Conservation (phyloP, 2,113 vertebrate species). For the Atherinomorus stipes region DNA sequence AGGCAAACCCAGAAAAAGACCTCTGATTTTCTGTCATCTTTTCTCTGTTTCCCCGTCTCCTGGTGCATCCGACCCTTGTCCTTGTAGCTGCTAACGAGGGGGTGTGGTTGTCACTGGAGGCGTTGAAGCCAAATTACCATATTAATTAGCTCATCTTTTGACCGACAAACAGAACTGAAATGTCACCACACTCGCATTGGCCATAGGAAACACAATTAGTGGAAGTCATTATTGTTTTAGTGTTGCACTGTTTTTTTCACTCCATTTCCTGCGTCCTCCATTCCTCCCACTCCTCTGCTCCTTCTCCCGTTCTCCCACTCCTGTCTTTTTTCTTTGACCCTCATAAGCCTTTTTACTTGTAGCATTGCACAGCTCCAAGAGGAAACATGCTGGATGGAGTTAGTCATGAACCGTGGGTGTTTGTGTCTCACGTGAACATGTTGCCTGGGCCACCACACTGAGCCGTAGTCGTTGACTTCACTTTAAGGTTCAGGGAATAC, state of each 20-base stretch:
- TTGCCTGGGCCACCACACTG: neutral
- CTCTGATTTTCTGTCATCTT: conserved; percentile 20
- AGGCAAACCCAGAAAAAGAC: conserved; percentile 55
- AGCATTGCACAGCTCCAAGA: conserved; percentile 20
- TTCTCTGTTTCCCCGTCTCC: conserved; percentile 39
- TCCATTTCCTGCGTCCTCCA: conserved; percentile 53
- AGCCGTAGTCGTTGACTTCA: conserved; percentile 9
- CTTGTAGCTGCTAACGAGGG: conserved; percentile 73
- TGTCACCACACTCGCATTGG: conserved; percentile 75
- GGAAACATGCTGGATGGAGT: conserved; percentile 20
- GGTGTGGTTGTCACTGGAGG: conserved; percentile 76
- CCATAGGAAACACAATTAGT: conserved; percentile 81
- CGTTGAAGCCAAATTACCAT: conserved; percentile 76
- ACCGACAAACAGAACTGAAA: conserved; percentile 80
- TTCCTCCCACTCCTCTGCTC: conserved; percentile 38
- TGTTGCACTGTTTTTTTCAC: conserved; percentile 51
- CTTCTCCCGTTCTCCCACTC: conserved; percentile 17
- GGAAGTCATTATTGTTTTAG: conserved; percentile 78
- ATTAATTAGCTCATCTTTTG: conserved; percentile 83
- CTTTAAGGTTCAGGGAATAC: conserved; percentile 12
- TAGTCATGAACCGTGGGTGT: conserved; percentile 24
- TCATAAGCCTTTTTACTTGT: conserved; percentile 9
- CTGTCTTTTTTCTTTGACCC: conserved; percentile 33
- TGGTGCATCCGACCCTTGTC: conserved; percentile 54
- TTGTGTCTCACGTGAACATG: conserved; percentile 1